Percentiles rank a stretch among this genome's conserved stretches.
These are phyloP conservation scores for Operophtera brumata DNA, from an alignment of 2,888 invertebrate genomes.

Conservation along the genomic window DNA sequence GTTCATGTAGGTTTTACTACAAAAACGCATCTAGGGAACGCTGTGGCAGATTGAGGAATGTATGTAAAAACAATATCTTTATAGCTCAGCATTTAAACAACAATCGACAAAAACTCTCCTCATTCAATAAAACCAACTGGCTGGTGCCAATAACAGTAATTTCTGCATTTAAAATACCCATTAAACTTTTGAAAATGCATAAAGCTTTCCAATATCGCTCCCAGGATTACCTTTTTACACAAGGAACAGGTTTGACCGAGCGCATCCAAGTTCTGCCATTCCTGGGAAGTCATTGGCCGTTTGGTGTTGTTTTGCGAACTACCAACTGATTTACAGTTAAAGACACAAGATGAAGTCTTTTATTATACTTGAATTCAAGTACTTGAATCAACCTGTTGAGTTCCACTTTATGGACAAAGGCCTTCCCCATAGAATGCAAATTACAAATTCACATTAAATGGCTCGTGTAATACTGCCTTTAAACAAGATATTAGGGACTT, in stretches of 20 bases:
- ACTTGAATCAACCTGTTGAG: no score
- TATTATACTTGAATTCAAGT: no score
- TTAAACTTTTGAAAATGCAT: conserved; percentile 5
- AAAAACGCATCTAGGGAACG: no score
- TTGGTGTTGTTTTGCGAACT: conserved; percentile 14
- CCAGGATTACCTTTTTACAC: conserved; percentile 5
- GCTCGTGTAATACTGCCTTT: no score
- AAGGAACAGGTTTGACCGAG: conserved; percentile 22
- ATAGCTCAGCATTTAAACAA: conserved; percentile 1
- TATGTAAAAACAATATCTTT: no score
- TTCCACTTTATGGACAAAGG: not conserved
- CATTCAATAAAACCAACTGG: conserved; percentile 5
- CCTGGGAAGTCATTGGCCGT: conserved; percentile 22
- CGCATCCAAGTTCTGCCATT: conserved; percentile 20
- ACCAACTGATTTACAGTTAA: conserved; percentile 6
- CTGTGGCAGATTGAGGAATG: no score
- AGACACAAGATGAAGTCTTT: not conserved
- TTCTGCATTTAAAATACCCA: conserved; percentile 14
- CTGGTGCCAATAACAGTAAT: conserved; percentile 13
- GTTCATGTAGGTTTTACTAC: no score
- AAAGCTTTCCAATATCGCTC: conserved; percentile 5
- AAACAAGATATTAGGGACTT: no score
- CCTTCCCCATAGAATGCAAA: not conserved
- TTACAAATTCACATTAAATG: no score
- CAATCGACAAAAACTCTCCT: conserved; percentile 9